Percentiles rank a stretch among this genome's conserved stretches.
These are phyloP conservation scores for Nycticebus coucang DNA, from an alignment of 2,113 vertebrate species.

Conservation along the genomic window DNA sequence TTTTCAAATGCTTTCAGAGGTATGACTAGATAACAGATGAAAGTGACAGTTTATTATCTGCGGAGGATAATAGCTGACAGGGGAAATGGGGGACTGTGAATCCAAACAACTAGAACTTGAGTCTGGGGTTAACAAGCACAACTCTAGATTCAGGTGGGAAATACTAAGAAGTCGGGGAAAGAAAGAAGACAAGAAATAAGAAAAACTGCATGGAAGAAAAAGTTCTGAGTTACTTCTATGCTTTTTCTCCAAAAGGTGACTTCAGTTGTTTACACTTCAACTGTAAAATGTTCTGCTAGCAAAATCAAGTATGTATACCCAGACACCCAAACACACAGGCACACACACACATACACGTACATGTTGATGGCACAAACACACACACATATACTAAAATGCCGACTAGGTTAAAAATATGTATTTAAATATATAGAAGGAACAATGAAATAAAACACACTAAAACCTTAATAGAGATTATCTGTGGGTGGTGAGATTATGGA, in stretches of 20 bases:
- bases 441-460: background rate
- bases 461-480: background rate
- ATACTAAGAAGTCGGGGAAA: background rate
- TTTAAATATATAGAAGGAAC: background rate
- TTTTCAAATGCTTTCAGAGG: constrained; percentile 40
- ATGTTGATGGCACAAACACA: background rate
- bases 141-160: background rate
- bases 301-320: background rate
- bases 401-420: background rate
- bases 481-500: background rate
- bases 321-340: background rate
- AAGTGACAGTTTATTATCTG: constrained; percentile 19
- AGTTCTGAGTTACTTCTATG: background rate
- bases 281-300: background rate
- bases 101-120: background rate
- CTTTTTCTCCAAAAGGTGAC: background rate
- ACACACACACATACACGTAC: background rate
- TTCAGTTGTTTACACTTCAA: background rate
- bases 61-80: background rate
- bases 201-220: background rate
- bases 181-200: background rate
- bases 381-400: background rate
- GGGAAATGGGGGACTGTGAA: background rate
- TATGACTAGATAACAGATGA: constrained; percentile 34
- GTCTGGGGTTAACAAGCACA: background rate